Percentiles rank a stretch among this genome's conserved stretches.
phyloP scores from a whole-genome alignment of 2,888 invertebrate genomes.

The Osedax frankpressi region DNA sequence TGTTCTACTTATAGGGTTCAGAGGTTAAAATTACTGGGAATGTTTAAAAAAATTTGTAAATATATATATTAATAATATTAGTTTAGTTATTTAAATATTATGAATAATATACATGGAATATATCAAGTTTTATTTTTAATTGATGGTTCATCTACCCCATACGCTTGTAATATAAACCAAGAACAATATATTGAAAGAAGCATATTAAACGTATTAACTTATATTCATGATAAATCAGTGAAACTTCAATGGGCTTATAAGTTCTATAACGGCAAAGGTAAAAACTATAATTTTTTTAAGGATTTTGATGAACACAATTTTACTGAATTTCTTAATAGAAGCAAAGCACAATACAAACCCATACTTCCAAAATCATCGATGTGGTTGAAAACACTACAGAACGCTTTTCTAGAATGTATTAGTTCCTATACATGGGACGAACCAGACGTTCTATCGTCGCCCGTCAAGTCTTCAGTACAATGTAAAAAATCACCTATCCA shows the following conservation, averaged over 20 bases:
- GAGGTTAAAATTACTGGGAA: neutral
- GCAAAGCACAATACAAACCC: neutral
- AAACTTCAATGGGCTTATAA: neutral
- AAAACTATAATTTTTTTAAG: neutral
- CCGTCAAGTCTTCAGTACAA: neutral
- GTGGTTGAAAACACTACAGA: neutral
- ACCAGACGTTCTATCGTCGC: neutral
- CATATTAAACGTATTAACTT: neutral
- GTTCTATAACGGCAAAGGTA: neutral
- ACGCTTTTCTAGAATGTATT: neutral
- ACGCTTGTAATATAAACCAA: neutral
- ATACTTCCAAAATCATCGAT: neutral
- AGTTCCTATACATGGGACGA: neutral
- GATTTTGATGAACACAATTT: neutral
- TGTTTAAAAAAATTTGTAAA: neutral
- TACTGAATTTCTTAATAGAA: neutral
- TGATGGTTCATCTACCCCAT: neutral
- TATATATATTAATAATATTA: neutral
- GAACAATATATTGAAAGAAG: neutral
- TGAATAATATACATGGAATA: neutral
- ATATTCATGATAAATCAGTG: neutral
- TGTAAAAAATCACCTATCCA: neutral
- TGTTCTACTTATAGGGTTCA: no score
- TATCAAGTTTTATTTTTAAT: neutral
- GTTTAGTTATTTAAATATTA: neutral